Conservation (phyloP, 2,113 vertebrate species). For the Tupaia tana region DNA sequence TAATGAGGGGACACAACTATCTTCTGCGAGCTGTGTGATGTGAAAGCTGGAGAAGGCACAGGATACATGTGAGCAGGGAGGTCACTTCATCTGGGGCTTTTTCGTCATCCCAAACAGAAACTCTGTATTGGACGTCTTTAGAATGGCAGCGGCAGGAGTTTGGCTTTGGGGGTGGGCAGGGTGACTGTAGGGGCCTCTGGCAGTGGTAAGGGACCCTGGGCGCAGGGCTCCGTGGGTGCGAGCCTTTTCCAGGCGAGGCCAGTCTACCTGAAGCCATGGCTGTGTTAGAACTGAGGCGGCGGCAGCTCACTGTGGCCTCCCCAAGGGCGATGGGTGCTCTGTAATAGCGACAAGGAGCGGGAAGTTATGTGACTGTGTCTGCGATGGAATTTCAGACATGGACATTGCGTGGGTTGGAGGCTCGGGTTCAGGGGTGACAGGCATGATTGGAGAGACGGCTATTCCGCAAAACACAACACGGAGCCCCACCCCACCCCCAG, state of each 20-base stretch:
- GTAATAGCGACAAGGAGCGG: background rate
- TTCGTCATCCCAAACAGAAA: too few relatives aligned
- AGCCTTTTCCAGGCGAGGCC: background rate
- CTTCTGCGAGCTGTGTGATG: background rate
- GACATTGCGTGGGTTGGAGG: background rate
- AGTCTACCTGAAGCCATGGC: background rate
- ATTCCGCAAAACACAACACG: background rate
- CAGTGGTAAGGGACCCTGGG: fast-evolving
- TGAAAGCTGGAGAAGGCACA: background rate
- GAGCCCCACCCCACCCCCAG: background rate
- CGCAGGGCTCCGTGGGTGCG: fast-evolving
- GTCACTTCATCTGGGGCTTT: background rate
- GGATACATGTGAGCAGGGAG: background rate
- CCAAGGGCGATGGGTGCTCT: background rate
- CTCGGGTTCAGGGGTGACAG: background rate
- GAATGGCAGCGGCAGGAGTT: background rate
- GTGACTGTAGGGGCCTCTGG: background rate
- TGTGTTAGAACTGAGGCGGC: background rate
- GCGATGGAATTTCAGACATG: background rate
- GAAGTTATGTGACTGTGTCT: background rate
- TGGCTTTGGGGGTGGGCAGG: background rate
- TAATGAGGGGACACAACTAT: fast-evolving
- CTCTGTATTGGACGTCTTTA: background rate
- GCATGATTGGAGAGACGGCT: background rate
- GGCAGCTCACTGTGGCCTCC: background rate